A percentile compares a stretch with the other conserved stretches of the same genome.
These are phyloP conservation scores for Pangasius macronema DNA, from an alignment of 2,797 vertebrate species.

Conservation along the genomic window DNA sequence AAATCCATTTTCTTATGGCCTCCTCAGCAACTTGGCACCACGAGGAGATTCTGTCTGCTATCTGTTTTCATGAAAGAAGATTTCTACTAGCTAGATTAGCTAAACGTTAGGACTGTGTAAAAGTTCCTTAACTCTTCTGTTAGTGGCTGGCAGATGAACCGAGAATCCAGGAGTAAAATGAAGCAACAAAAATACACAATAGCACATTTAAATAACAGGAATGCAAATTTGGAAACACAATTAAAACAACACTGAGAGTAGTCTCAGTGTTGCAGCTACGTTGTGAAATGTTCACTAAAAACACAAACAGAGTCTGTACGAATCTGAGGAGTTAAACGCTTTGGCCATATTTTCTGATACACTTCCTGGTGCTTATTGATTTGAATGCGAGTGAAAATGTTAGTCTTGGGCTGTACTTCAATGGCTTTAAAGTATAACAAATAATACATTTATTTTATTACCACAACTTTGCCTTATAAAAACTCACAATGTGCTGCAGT, in stretches of 20 bases:
- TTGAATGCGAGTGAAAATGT: background rate
- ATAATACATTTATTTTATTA: constrained; percentile 27
- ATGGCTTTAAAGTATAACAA: background rate
- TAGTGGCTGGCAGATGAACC: no score
- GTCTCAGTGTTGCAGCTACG: background rate
- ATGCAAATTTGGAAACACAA: background rate
- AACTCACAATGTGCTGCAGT: constrained; percentile 29
- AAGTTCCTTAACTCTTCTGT: background rate
- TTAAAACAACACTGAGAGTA: background rate
- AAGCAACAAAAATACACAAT: background rate
- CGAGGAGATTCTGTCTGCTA: background rate
- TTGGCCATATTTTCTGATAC: no score
- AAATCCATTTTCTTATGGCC: constrained; percentile 15
- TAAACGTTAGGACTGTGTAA: background rate
- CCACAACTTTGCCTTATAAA: constrained; percentile 44
- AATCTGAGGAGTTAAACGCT: background rate
- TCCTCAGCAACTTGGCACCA: background rate
- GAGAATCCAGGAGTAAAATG: background rate
- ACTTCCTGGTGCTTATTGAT: background rate
- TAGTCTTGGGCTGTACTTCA: background rate
- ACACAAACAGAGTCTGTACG: background rate
- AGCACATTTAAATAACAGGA: background rate
- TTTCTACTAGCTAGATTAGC: background rate
- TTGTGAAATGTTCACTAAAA: background rate
- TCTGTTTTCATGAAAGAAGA: background rate